phyloP scores from a whole-genome alignment of 2,797 vertebrate species.

The Phrynocephalus guinanensis region DNA sequence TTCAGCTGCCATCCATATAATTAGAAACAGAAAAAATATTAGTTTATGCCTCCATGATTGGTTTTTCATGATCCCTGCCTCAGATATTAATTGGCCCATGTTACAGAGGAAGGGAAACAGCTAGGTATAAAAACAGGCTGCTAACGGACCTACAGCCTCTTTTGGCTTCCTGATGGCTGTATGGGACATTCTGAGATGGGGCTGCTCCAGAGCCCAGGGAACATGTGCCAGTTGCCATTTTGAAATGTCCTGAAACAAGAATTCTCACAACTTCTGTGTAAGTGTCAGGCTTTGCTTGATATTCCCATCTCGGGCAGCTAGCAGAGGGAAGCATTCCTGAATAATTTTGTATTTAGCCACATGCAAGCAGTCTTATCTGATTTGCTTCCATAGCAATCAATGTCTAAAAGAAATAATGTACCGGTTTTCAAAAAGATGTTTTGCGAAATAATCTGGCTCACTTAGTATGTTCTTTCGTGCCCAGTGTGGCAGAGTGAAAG shows the following conservation, averaged over 20 bases:
- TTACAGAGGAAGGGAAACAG: neutral
- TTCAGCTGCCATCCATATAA: neutral
- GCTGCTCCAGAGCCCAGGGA: neutral
- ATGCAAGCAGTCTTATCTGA: neutral
- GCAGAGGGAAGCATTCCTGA: neutral
- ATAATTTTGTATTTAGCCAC: neutral
- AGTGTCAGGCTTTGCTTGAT: neutral
- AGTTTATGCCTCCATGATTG: neutral
- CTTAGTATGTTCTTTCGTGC: neutral
- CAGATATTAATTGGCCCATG: neutral
- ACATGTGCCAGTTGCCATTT: neutral
- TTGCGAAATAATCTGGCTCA: neutral
- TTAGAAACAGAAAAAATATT: neutral
- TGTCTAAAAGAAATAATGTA: neutral
- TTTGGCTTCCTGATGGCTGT: neutral
- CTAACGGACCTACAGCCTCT: neutral
- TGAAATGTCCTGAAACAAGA: neutral
- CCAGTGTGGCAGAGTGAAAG: neutral
- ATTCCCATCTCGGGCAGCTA: neutral
- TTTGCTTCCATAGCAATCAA: neutral
- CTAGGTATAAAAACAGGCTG: neutral
- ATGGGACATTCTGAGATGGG: neutral
- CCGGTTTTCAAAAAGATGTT: neutral
- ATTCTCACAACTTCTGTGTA: neutral
- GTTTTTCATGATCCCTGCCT: constrained; percentile 1